A percentile compares a stretch with the other conserved stretches of the same genome.
Conservation (phyloP, 2,797 vertebrate genomes). For the Enteromius radiatus region DNA sequence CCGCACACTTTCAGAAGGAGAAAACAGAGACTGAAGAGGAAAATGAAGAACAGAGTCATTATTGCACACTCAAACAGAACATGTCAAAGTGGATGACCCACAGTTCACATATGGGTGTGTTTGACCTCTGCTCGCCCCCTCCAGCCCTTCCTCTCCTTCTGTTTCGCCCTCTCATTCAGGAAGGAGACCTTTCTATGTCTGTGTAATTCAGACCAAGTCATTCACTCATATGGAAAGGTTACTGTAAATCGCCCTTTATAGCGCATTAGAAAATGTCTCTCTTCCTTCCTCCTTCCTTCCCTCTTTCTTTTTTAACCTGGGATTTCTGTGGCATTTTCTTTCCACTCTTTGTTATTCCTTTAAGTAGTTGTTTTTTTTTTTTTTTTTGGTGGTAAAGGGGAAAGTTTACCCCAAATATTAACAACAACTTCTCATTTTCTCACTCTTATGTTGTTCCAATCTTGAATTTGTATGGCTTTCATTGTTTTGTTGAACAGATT, state of each 20-base stretch:
- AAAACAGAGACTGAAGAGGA: slow-evolving; percentile 11
- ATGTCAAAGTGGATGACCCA: slow-evolving; percentile 51
- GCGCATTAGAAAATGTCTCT: not conserved
- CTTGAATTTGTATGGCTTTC: not conserved
- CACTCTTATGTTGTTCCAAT: not conserved
- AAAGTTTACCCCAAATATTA: not conserved
- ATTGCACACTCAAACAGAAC: slow-evolving; percentile 25
- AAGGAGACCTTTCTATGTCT: slow-evolving; percentile 51
- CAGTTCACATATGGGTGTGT: slow-evolving; percentile 76
- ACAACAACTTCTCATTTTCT: not conserved
- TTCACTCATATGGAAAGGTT: not conserved
- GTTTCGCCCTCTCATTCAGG: slow-evolving; percentile 34
- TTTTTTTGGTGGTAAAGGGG: not conserved
- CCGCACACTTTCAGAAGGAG: slow-evolving; percentile 46
- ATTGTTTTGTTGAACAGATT: not conserved
- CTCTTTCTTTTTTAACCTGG: not conserved
- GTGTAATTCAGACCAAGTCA: slow-evolving; percentile 28
- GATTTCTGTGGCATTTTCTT: not conserved
- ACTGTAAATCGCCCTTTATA: slow-evolving; percentile 24
- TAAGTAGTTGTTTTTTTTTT: not conserved
- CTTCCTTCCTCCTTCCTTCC: not conserved
- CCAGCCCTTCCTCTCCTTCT: slow-evolving; percentile 54
- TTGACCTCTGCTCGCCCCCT: slow-evolving; percentile 62
- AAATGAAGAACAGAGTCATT: slow-evolving; percentile 12
- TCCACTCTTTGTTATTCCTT: not conserved